Conservation (phyloP, 2,797 vertebrate species). For the Thalassophryne amazonica region DNA sequence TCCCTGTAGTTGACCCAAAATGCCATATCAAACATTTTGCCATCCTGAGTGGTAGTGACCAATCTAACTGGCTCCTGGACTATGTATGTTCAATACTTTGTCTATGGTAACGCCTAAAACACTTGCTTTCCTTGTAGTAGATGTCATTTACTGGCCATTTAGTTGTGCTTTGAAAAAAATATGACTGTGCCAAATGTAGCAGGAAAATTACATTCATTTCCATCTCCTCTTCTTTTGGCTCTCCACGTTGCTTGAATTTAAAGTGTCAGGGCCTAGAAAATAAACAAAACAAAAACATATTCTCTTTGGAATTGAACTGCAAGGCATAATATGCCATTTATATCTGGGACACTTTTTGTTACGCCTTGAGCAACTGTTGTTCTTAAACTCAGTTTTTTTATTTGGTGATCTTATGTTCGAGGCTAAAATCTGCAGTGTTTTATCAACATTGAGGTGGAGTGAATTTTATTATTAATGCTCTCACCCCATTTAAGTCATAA, state of each 20-base stretch:
- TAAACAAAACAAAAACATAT: conserved; percentile 55
- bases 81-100: too few relatives aligned
- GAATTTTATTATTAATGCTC: too few relatives aligned
- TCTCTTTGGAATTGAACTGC: conserved; percentile 55
- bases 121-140: too few relatives aligned
- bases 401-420: conserved; percentile 11
- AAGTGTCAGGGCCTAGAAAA: conserved; percentile 45
- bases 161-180: conserved; percentile 28
- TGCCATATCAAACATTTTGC: too few relatives aligned
- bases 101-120: too few relatives aligned
- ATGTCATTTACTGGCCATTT: conserved; percentile 30
- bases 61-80: too few relatives aligned
- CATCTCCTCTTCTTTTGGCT: conserved; percentile 57
- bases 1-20: too few relatives aligned
- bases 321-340: conserved; percentile 64
- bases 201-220: conserved; percentile 73
- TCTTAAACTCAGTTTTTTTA: conserved; percentile 22
- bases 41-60: too few relatives aligned
- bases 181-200: too few relatives aligned
- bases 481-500: too few relatives aligned
- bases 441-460: too few relatives aligned
- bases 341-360: conserved; percentile 67
- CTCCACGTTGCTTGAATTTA: conserved; percentile 70
- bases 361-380: conserved; percentile 41
- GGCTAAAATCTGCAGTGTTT: conserved; percentile 3